Base-by-base conservation (phyloP, 1,140 invertebrate genomes). In the Microplitis demolitor region DNA sequence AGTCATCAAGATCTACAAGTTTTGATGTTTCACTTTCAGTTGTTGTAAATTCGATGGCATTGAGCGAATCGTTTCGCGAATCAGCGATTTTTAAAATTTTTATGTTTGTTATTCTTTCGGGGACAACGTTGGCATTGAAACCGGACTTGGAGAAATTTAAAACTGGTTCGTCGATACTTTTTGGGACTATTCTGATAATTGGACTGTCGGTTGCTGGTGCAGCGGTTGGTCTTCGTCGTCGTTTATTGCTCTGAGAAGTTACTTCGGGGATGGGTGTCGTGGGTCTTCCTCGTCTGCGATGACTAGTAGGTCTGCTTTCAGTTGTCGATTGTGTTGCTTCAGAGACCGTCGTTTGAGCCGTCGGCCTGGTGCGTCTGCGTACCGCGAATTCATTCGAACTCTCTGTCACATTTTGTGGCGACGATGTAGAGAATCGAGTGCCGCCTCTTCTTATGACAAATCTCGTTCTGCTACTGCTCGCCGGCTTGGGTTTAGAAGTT, bases 401-500 rank as follows among this genome's bases (percentile, higher is more conserved):
- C 4, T 74, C 66, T 9, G 56, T 54, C 2, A 13, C 63, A 9
- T 33, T 45, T 66, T 5, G 71, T 4, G 50, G 60, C 13, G 71
- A 72, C 13, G 80, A 60, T 64, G 80, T 69, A 9, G 77, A 82
- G 69, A 82, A 85, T 74, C 81, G 80, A 76, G 71, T 83, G 53
- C 75, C 74, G 54, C 83, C 85, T 74, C 85, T 78, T 69, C 76
- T 78, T 67, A 70, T 78, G 4, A 56, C 64, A 4, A 67, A 64
- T 51, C 78, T 81, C 60, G 80, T 76, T 64, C 78, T 76, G 75
- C 72, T 78, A 51, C 64, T 56, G 74, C 71, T 66, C 62, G 3
- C 34, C 31, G n/a, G 60, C 14, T n/a, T 34, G 13, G 14, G 31
- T 51, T 8, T 11, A 14, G 31, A 8, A 35, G 6, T 9, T 35